phyloP scores from a whole-genome alignment of 2,888 invertebrate species.

The Cantharis flavilabris region DNA sequence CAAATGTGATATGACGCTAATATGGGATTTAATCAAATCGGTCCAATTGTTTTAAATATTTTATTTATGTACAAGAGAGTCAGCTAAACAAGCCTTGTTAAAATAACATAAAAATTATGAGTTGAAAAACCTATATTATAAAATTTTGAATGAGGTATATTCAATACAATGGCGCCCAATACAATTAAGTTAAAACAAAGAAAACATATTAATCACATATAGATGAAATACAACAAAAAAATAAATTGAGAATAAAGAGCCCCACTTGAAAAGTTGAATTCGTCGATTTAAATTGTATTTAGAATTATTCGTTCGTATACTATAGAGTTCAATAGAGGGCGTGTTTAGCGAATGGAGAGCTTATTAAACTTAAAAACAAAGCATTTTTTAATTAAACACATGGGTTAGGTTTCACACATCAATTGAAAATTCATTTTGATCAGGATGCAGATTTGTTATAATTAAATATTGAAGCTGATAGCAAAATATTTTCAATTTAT shows the following conservation, averaged over 20 bases:
- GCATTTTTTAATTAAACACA: slow-evolving; percentile 57
- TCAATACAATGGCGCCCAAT: neutral
- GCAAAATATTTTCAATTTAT: neutral
- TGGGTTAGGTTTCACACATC: slow-evolving; percentile 55
- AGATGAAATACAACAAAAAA: slow-evolving; percentile 29
- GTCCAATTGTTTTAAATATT: neutral
- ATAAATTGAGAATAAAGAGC: slow-evolving; percentile 31
- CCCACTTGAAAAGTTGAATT: slow-evolving; percentile 45
- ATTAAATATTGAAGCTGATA: slow-evolving; percentile 45
- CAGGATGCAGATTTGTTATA: slow-evolving; percentile 52
- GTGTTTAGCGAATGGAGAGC: slow-evolving; percentile 52
- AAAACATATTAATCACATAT: slow-evolving; percentile 29
- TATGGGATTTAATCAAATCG: neutral
- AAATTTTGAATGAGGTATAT: neutral
- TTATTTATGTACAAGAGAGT: neutral
- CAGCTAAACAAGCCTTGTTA: neutral
- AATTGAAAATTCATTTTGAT: slow-evolving; percentile 55
- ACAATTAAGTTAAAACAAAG: slow-evolving; percentile 16
- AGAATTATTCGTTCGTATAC: slow-evolving; percentile 50
- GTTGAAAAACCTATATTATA: neutral
- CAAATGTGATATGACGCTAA: neutral
- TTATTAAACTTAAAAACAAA: slow-evolving; percentile 57
- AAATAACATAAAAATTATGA: neutral
- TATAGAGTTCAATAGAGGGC: slow-evolving; percentile 47
- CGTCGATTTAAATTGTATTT: slow-evolving; percentile 49